A percentile compares a stretch with the other conserved stretches of the same genome.
These are phyloP conservation scores for Chaenogobius annularis DNA, from an alignment of 2,113 vertebrate species.

Conservation along the genomic window DNA sequence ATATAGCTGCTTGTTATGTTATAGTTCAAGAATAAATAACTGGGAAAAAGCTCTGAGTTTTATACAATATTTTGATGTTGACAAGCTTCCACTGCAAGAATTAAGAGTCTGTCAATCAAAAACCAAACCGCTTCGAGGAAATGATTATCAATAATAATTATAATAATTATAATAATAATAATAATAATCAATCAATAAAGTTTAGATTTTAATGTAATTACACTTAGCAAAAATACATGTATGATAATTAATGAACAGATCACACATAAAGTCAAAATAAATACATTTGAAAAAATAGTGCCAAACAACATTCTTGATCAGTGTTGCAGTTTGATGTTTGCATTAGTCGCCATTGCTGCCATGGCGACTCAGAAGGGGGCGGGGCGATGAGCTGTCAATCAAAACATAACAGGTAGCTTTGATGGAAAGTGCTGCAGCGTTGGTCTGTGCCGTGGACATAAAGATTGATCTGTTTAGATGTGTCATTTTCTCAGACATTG, in stretches of 20 bases:
- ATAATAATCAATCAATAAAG: no score
- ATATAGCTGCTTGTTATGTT: no score
- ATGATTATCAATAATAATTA: no score
- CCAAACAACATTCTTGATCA: no score
- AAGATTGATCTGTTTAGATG: not conserved
- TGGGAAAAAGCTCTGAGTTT: not conserved
- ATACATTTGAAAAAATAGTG: not conserved
- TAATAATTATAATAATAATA: no score
- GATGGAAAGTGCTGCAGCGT: not conserved
- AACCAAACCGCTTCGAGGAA: not conserved
- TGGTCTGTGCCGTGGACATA: not conserved
- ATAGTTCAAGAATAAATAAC: no score
- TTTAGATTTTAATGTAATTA: no score
- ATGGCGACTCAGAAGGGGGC: not conserved
- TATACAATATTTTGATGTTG: no score
- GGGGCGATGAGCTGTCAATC: conserved; percentile 5
- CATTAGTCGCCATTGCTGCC: not conserved
- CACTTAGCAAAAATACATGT: no score
- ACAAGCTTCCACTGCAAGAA: not conserved
- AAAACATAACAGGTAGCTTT: conserved; percentile 3
- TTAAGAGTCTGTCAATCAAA: not conserved
- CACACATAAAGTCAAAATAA: no score
- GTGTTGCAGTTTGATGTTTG: not conserved
- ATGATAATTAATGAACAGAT: not conserved
- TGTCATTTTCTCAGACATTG: not conserved